Evolutionary conservation across 2,888 invertebrate species (phyloP), one percentile per base, ranked within the genome.

Genomic region (Norana najaformis): DNA sequence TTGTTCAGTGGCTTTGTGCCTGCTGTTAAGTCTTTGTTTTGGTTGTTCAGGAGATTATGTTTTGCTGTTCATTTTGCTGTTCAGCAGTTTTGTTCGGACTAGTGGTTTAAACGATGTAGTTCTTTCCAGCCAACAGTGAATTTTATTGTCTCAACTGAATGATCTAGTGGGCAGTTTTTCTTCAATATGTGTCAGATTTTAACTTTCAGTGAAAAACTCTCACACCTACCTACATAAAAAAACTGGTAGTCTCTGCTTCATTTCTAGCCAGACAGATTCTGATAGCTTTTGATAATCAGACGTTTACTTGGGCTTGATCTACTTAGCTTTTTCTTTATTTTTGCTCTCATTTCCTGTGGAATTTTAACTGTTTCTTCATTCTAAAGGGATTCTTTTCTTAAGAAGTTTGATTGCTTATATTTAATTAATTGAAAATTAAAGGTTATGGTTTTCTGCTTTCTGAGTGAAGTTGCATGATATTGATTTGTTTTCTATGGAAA

Each of bases 281-380:
- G 30, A 69, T 69, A 69, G 1, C 69, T 30, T 69, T 69, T 69
- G n/a, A 30, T 53, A n/a, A n/a, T n/a, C 6, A 69, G n/a, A 69
- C n/a, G 69, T 69, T n/a, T 69, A 69, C 69, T 11, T 69, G 69
- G n/a, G 69, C 30, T n/a, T 69, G 69, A 69, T 69, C n/a, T 30
- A 69, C 8, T 69, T 47, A 20, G 47, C 47, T 23, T 69, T 69
- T 69, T 69, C 69, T 30, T 20, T 23, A 47, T 47, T 47, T 23
- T 23, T 16, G 13, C 47, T 23, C 16, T 41, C 23, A 4, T 30
- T 53, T 53, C 53, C 16, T 41, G 41, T 41, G 13, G 8, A 69
- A 69, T 69, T 69, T 69, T 69, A n/a, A n/a, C 30, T n/a, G 69
- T 69, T 69, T n/a, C 69, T n/a, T n/a, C 69, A 69, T 69, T n/a